These are phyloP conservation scores for Drosophila lacteicornis DNA, from an alignment of 1,140 invertebrate species.

Conservation along the genomic window DNA sequence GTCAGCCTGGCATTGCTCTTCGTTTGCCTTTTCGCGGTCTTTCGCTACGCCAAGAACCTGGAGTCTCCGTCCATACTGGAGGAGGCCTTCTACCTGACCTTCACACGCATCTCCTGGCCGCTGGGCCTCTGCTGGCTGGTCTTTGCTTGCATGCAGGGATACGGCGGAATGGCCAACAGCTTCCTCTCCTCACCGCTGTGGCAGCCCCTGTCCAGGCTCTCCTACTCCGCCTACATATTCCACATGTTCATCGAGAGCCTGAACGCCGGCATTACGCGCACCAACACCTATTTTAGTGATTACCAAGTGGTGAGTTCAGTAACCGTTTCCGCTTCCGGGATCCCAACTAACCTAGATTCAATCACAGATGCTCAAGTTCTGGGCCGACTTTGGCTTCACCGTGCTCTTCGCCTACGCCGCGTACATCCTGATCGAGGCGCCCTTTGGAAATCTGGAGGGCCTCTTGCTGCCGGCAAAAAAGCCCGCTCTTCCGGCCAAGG, in stretches of 20 bases:
- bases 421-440: slow-evolving; percentile 63
- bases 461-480: slow-evolving; percentile 30
- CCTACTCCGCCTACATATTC: slow-evolving; percentile 86
- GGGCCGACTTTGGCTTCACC: slow-evolving; percentile 66
- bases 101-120: slow-evolving; percentile 88
- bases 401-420: slow-evolving; percentile 47
- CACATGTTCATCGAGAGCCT: slow-evolving; percentile 78
- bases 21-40: slow-evolving; percentile 58
- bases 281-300: slow-evolving; percentile 65
- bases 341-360: background rate
- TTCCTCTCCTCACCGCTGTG: slow-evolving; percentile 85
- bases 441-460: slow-evolving; percentile 50
- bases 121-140: slow-evolving; percentile 89
- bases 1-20: slow-evolving; percentile 56
- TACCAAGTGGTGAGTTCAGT: slow-evolving; percentile 66
- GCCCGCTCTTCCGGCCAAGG: background rate
- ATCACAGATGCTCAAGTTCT: slow-evolving; percentile 61
- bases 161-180: slow-evolving; percentile 87
- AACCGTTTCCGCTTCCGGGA: background rate
- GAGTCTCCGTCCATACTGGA: slow-evolving; percentile 57
- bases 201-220: slow-evolving; percentile 85
- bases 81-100: slow-evolving; percentile 87
- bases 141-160: slow-evolving; percentile 88
- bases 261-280: slow-evolving; percentile 36
- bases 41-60: slow-evolving; percentile 45